These are phyloP conservation scores for Alloplasta piceator DNA, from an alignment of 2,888 invertebrate species.

Conservation along the genomic window DNA sequence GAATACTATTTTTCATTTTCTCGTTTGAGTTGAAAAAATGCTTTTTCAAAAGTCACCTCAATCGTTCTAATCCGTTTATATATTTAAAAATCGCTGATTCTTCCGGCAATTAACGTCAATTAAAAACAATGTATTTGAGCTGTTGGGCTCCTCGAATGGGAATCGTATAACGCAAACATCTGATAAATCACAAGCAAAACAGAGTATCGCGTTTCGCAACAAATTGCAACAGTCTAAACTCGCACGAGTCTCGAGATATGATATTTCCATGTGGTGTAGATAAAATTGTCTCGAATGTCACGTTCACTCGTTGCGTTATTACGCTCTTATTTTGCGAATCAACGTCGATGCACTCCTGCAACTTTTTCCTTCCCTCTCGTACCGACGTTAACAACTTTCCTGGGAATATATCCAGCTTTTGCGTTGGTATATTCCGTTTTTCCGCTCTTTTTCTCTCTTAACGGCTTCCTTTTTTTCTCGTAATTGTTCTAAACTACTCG, in stretches of 20 bases:
- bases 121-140: not conserved
- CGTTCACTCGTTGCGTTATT: constrained; percentile 13
- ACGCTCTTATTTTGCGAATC: constrained; percentile 4
- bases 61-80: too few species aligned
- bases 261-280: not conserved
- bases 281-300: constrained; percentile 42
- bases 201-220: constrained; percentile 30
- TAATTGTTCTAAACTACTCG: constrained; percentile 1
- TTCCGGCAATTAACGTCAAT: not conserved
- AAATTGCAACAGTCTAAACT: constrained; percentile 36
- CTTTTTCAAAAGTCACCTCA: too few species aligned
- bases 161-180: constrained; percentile 13
- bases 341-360: constrained; percentile 1
- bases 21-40: too few species aligned
- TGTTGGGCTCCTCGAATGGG: constrained; percentile 16
- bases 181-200: not conserved
- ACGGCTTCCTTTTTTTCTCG: constrained; percentile 36
- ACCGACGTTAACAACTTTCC: constrained; percentile 4
- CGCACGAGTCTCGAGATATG: constrained; percentile 8
- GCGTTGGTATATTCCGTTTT: not conserved
- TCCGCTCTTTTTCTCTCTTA: constrained; percentile 24
- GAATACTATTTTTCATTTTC: too few species aligned
- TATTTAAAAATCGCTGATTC: too few species aligned
- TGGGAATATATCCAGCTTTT: constrained; percentile 34
- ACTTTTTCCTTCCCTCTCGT: not conserved